These are phyloP conservation scores for Phthorimaea operculella DNA, from an alignment of 1,140 invertebrate species.

Conservation along the genomic window DNA sequence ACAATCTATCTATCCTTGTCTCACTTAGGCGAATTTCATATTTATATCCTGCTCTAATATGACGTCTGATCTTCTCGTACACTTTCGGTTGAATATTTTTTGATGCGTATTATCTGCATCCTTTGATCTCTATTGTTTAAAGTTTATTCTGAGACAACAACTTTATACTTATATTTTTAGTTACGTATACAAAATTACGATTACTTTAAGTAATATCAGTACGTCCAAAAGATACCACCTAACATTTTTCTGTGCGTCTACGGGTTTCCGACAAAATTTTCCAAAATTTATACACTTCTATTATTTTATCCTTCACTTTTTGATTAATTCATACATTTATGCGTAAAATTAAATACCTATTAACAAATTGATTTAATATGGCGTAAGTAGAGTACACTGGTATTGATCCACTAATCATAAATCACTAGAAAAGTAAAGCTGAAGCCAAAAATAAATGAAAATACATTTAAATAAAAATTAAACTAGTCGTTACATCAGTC, in stretches of 20 bases:
- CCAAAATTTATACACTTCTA: background rate
- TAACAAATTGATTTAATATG: background rate
- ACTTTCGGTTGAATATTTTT: too few relatives aligned
- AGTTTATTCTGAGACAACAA: too few relatives aligned
- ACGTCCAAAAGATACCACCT: background rate
- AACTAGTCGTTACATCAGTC: constrained; percentile 43
- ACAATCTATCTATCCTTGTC: too few relatives aligned
- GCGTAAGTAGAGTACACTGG: constrained; percentile 25
- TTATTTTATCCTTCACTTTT: background rate
- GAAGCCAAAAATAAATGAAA: constrained; percentile 37
- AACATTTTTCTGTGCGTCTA: background rate
- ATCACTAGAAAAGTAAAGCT: constrained; percentile 43
- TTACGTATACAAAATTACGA: background rate
- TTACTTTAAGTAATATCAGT: background rate
- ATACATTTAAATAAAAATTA: constrained; percentile 25
- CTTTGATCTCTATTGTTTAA: too few relatives aligned
- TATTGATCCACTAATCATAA: constrained; percentile 21
- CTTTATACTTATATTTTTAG: background rate
- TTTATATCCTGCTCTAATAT: too few relatives aligned
- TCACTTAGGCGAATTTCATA: too few relatives aligned
- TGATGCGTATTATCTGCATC: too few relatives aligned
- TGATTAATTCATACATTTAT: too few relatives aligned
- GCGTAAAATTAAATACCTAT: too few relatives aligned
- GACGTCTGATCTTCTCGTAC: too few relatives aligned
- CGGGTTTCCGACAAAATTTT: background rate